A percentile compares a stretch with the other conserved stretches of the same genome.
Conservation (phyloP, 2,888 invertebrate species). For the Subacronicta megacephala region DNA sequence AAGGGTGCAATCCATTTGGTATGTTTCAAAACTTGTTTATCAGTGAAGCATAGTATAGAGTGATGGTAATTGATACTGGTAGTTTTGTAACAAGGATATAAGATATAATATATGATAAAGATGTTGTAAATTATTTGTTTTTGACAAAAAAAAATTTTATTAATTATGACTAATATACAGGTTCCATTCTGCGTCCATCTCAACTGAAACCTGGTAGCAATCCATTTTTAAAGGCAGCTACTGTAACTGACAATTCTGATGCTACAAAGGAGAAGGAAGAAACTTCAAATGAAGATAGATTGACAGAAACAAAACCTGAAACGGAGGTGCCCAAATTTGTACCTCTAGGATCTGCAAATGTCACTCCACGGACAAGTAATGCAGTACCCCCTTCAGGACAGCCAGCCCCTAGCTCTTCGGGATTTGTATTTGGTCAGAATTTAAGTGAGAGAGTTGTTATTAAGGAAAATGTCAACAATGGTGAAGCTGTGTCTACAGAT, state of each 20-base stretch:
- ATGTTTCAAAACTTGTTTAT: conserved; percentile 34
- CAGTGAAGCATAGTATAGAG: neutral
- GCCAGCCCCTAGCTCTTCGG: conserved; percentile 81
- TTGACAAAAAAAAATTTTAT: too few species aligned
- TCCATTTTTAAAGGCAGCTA: conserved; percentile 77
- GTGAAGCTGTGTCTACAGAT: conserved; percentile 75
- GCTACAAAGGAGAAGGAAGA: conserved; percentile 66
- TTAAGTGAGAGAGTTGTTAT: conserved; percentile 95
- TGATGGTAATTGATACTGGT: neutral
- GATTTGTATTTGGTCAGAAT: conserved; percentile 97
- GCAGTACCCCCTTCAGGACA: conserved; percentile 85
- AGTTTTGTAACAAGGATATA: neutral
- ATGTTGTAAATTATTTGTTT: too few species aligned
- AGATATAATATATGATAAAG: too few species aligned
- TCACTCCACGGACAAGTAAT: conserved; percentile 77
- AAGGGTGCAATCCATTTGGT: conserved; percentile 81
- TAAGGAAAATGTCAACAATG: conserved; percentile 88
- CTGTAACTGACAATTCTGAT: conserved; percentile 58
- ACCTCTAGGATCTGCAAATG: conserved; percentile 79
- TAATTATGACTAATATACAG: conserved; percentile 57
- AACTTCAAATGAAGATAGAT: conserved; percentile 66
- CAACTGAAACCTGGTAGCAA: conserved; percentile 80
- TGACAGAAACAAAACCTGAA: conserved; percentile 72
- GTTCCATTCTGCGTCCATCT: conserved; percentile 82
- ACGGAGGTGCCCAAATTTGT: conserved; percentile 84